These are phyloP conservation scores for Rotaria macrura DNA, from an alignment of 2,888 invertebrate species.

Conservation along the genomic window DNA sequence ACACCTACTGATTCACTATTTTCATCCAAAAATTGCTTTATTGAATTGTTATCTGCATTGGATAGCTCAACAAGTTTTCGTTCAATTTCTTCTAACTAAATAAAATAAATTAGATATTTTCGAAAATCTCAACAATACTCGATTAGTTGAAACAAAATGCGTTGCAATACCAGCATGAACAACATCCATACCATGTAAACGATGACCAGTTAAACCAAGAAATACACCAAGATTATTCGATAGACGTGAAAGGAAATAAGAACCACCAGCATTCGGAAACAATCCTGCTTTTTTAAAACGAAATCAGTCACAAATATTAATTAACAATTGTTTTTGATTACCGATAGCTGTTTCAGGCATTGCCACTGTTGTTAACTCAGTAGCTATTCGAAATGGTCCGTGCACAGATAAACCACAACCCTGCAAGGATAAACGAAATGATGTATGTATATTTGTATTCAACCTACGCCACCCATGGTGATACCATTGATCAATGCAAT, in stretches of 20 bases:
- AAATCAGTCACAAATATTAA: too few species aligned
- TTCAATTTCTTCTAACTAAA: not conserved
- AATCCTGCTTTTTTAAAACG: conserved; percentile 54
- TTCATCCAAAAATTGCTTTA: conserved; percentile 18
- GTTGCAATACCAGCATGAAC: conserved; percentile 80
- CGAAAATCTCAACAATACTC: conserved; percentile 38
- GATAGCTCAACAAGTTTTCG: conserved; percentile 1
- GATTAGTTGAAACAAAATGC: conserved; percentile 65
- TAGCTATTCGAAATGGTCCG: conserved; percentile 79
- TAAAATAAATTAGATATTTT: not conserved
- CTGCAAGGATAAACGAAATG: conserved; percentile 41
- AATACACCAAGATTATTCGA: conserved; percentile 74
- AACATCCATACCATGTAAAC: conserved; percentile 67
- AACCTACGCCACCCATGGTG: conserved; percentile 76
- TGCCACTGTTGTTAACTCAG: conserved; percentile 82
- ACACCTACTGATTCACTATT: not conserved
- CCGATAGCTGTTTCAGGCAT: conserved; percentile 98
- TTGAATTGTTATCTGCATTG: not conserved
- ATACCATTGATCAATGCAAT: conserved; percentile 85
- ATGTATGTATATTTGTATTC: not conserved
- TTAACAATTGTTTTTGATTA: conserved; percentile 37
- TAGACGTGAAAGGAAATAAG: conserved; percentile 75
- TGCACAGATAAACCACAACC: conserved; percentile 89
- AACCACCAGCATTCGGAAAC: conserved; percentile 90
- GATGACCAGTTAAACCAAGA: conserved; percentile 74